Evolutionary conservation across 1,140 invertebrate species (phyloP), one percentile per base, ranked within the genome.

Genomic region (Tetramorium alpestre): DNA sequence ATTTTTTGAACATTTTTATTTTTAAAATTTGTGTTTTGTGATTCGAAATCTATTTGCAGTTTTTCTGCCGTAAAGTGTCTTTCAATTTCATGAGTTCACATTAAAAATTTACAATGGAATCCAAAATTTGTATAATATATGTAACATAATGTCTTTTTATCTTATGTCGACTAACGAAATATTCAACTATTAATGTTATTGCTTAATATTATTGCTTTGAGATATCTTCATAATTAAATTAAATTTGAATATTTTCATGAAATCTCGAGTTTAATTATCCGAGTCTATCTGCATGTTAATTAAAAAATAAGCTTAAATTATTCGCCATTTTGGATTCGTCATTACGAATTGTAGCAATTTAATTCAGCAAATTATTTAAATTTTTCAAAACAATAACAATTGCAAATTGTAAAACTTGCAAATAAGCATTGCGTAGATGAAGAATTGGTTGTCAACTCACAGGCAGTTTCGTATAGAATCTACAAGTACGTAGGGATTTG

Each of bases 381-480:
- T n/a, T 49, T 13, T 58, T 58, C 33, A 41, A 7, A 58, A 33
- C 22, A 33, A 47, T 25, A 67, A 70, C 22, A 22, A 22, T 22
- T 22, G 22, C 22, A 22, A 22, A 22, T 22, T 22, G 22, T 22
- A 22, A 22, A 22, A 22, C 11, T 7, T 75, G 28, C 28, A 56
- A 75, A 10, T 41, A 56, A 38, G 25, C 6, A 8, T 28, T 51
- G 13, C 64, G 0, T 41, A 28, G 0, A 11, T 70, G 78, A 25
- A 56, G 5, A 56, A 70, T 4, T 81, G 33, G 78, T 81, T 56
- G 78, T 28, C 38, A 81, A 81, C 64, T 81, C 22, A 13, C 62
- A 70, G 64, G 64, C 33, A 58, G 2, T 78, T 4, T 78, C 7
- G n/a, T 73, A 56, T 33, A 13, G 44, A 56, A 58, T 25, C 18